Conservation (phyloP, 1,140 invertebrate species). For the Dolichoris vasculosae region DNA sequence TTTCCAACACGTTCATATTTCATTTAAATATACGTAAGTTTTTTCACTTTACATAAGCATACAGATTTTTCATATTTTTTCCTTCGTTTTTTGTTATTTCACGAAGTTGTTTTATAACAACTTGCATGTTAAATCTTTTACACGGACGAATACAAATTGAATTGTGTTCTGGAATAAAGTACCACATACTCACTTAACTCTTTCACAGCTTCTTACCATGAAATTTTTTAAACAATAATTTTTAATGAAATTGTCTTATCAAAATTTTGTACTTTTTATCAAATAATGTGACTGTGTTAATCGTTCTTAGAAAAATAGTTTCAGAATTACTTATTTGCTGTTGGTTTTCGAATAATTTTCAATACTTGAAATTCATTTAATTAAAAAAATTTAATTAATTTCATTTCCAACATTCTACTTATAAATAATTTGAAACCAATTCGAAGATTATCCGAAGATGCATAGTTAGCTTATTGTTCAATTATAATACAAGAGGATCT, state of each 20-base stretch:
- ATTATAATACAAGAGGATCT: too few relatives aligned
- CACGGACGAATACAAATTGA: conserved; percentile 51
- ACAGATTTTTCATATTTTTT: conserved; percentile 2
- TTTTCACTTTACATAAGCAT: conserved; percentile 14
- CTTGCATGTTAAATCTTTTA: conserved; percentile 26
- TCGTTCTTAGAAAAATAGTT: too few relatives aligned
- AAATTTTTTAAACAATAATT: not conserved
- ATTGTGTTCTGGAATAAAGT: conserved; percentile 51
- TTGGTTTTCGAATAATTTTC: too few relatives aligned
- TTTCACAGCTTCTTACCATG: not conserved
- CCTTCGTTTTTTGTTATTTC: conserved; percentile 1
- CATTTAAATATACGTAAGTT: conserved; percentile 2
- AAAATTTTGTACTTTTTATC: too few relatives aligned
- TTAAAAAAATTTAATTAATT: too few relatives aligned
- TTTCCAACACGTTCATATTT: conserved; percentile 11
- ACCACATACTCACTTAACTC: conserved; percentile 18
- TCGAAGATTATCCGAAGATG: too few relatives aligned
- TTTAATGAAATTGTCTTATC: conserved; percentile 4
- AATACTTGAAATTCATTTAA: too few relatives aligned
- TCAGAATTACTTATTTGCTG: too few relatives aligned
- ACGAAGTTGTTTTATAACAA: conserved; percentile 21
- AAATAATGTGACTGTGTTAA: too few relatives aligned
- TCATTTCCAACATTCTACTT: too few relatives aligned
- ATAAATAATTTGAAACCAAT: too few relatives aligned
- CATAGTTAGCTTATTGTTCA: too few relatives aligned